Conservation (phyloP, 2,797 vertebrate genomes). For the Anabas testudineus region DNA sequence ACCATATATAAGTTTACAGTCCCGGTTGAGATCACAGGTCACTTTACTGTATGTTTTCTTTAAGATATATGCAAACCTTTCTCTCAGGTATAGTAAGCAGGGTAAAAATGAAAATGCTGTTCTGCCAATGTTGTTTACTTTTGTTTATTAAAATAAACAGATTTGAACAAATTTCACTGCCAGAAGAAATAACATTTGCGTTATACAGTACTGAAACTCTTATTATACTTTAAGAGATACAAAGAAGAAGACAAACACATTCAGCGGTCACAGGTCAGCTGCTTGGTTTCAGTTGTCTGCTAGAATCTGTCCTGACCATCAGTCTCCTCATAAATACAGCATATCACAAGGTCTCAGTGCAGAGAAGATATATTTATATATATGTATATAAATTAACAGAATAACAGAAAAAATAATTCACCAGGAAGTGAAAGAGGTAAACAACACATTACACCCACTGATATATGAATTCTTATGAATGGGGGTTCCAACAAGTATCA, state of each 20-base stretch:
- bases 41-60: no score
- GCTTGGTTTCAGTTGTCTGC: not conserved
- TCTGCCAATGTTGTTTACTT: not conserved
- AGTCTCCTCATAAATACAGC: not conserved
- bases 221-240: not conserved
- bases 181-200: constrained; percentile 8
- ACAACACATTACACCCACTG: not conserved
- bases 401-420: not conserved
- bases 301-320: not conserved
- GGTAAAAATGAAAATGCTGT: not conserved
- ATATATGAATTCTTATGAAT: not conserved
- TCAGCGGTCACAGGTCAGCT: not conserved
- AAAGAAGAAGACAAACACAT: constrained; percentile 4
- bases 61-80: no score
- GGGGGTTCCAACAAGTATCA: not conserved
- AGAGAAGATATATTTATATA: not conserved
- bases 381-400: not conserved
- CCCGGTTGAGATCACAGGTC: not conserved
- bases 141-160: constrained; percentile 57
- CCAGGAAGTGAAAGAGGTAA: not conserved
- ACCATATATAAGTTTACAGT: no score
- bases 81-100: not conserved
- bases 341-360: not conserved
- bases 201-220: constrained; percentile 1
- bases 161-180: constrained; percentile 8